Conservation (phyloP, 2,797 vertebrate species). For the Hapalemur alaotrensis region DNA sequence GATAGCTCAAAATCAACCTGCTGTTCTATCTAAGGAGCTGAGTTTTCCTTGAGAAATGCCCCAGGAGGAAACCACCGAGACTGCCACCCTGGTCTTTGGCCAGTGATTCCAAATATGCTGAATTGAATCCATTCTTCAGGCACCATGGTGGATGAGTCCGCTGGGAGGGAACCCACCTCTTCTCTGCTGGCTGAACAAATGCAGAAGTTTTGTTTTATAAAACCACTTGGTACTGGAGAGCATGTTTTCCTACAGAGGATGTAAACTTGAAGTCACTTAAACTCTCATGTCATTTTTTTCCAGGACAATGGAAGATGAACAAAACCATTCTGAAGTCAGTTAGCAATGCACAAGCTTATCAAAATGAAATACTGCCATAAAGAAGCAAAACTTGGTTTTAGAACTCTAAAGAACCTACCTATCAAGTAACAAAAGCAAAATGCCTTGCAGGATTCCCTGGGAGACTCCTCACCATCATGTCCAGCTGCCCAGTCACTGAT, state of each 20-base stretch:
- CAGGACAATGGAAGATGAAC: neutral
- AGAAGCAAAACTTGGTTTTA: neutral
- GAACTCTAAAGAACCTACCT: neutral
- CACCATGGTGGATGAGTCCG: neutral
- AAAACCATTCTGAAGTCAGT: neutral
- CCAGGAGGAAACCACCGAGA: neutral
- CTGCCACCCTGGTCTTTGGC: neutral
- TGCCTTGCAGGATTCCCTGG: neutral
- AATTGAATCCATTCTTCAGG: neutral
- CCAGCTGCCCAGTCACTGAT: neutral
- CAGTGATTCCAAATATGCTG: neutral
- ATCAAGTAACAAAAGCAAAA: neutral
- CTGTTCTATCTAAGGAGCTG: neutral
- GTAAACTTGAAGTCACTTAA: neutral
- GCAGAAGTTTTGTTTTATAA: neutral
- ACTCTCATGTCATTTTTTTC: neutral
- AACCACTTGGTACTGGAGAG: neutral
- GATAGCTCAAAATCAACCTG: neutral
- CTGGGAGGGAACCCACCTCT: neutral
- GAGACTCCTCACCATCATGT: neutral
- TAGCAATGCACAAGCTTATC: neutral
- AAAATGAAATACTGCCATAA: neutral
- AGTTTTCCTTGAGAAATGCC: slow-evolving; percentile 25
- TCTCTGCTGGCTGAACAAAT: slow-evolving; percentile 7
- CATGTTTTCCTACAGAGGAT: neutral